Percentiles rank a stretch among this genome's conserved stretches.
Evolutionary conservation across 2,797 vertebrate genomes (phyloP).

Genomic region (Loriculus beryllinus): DNA sequence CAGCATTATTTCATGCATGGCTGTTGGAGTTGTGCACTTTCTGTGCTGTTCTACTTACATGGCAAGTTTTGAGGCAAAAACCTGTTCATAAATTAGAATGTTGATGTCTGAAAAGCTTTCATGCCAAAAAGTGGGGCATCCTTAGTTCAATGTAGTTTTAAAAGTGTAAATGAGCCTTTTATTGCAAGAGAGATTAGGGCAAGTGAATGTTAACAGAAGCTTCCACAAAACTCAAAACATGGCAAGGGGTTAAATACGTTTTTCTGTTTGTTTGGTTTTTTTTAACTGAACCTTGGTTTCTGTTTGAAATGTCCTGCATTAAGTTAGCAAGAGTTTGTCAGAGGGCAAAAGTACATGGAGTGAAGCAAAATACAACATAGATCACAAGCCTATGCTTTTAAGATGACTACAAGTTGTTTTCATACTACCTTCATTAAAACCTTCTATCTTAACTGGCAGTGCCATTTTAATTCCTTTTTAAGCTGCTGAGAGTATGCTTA

Average conservation of each 20-base stretch:
- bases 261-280: background rate
- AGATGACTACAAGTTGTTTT: background rate
- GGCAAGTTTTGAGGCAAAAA: background rate
- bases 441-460: background rate
- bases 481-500: background rate
- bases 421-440: background rate
- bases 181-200: background rate
- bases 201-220: background rate
- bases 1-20: background rate
- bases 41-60: no score
- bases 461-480: background rate
- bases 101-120: background rate
- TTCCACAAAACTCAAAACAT: background rate
- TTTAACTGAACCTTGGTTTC: background rate
- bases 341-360: background rate
- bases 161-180: background rate
- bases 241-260: rapidly evolving
- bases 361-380: background rate
- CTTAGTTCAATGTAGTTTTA: background rate
- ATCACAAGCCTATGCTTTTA: background rate
- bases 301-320: background rate
- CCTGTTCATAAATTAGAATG: background rate
- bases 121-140: background rate
- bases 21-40: rapidly evolving
- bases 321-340: background rate